Base-by-base conservation (phyloP, 37 sponge, comb jelly and placozoan species). In the Aplysina aerophoba region DNA sequence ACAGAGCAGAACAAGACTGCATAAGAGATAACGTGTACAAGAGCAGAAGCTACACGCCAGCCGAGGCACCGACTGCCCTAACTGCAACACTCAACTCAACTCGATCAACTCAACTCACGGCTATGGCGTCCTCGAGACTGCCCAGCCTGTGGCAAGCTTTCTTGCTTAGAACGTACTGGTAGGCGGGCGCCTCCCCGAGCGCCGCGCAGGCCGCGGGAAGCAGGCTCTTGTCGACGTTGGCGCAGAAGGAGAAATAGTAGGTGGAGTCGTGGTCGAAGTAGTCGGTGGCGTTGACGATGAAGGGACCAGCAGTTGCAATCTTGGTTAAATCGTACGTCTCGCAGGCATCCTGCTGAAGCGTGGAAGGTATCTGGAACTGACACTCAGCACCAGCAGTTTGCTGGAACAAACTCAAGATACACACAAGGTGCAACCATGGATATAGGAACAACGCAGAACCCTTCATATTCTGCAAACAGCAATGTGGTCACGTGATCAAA, bases 311-410 rank as follows among this genome's bases (percentile, higher is more conserved):
- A 15, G 25, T 44, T 34, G 60, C 81, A 6, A 82, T 50, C 27
- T 78, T 37, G 2, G 71, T 56, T 20, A 89, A 71, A 53, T 84
- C 85, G 54, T 89, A 89, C 30, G 31, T 41, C 41, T 80, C 85
- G 44, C 89, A 89, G 25, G 16, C 17, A 36, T 72, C 80, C 0
- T 67, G 44, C 28, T 34, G n/a, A 16, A 3, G 34, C 17, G 89
- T 84, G 33, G 89, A 69, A 0, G 89, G 89, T n/a, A 89, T 71
- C 65, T 35, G 27, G 85, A 89, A 89, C 14, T 21, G 35, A 53
- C 89, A 89, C 34, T 57, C 37, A 0, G 62, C 86, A 0, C n/a
- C 65, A 15, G 85, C 59, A 64, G 50, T 11, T 3, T 44, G 50
- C 50, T 44, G 50, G 50, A 44, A 44, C 50, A 44, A 44, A 44